Base-by-base conservation (phyloP, 2,888 invertebrate species). In the Calameuta pallipes region DNA sequence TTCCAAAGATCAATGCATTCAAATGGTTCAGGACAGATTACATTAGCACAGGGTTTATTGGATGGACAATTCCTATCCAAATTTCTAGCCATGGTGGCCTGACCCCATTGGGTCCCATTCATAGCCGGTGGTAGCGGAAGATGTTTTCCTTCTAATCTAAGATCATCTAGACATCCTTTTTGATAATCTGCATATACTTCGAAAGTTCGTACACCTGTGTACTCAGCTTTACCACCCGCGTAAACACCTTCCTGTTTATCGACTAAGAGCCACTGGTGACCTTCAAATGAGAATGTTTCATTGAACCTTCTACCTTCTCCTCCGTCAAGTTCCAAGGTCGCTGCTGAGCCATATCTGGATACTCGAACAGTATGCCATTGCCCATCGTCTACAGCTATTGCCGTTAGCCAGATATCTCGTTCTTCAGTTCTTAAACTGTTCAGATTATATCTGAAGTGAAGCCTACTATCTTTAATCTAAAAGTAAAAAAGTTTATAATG, bases 1-100 rank as follows among this genome's bases (percentile, higher is more conserved):
- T 99, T 99, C 99, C 99, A 99, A 23, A 99, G 94, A 92, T 98
- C 98, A 83, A 97, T 96, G 92, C 98, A 99, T 89, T 97, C 97
- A 91, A 98, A 98, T 15, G 97, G 98, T 89, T 97, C 97, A 0
- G 97, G 96, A 90, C 98, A 99, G 88, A 97, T 97, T 69, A 98
- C 97, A 91, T 97, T 97, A 85, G 97, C 96, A 90, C 98, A 99
- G 2, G 98, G 98, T 90, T 98, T 97, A 88, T 98, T 97, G 4
- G 98, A 98, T 23, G 97, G 96, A 91, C 99, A 99, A 90, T 97
- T 96, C 83, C 96, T 95, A 88, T 97, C 97, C 78, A 98, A 93
- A 91, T 98, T 98, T 83, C 97, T 94, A 36, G 97, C 97, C 96
- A 98, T 98, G 11, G 98, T 97, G 2, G 98, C 97, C 90, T 98